These are phyloP conservation scores for Drosophila paulistorum DNA, from an alignment of 1,140 invertebrate species.

Conservation along the genomic window DNA sequence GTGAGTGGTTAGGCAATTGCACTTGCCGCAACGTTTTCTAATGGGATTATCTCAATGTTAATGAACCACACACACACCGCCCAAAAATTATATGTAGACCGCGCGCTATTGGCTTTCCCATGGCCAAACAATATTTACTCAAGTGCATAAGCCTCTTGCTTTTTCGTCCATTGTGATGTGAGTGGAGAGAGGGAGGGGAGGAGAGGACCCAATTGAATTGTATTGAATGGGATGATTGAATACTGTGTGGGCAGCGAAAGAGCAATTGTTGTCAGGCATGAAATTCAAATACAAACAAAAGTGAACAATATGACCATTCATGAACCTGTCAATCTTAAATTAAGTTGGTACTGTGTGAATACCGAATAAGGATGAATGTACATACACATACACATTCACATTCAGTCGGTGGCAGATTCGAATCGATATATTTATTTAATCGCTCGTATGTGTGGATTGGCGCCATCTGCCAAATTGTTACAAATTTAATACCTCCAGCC, in stretches of 20 bases:
- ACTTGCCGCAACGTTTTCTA: constrained; percentile 60
- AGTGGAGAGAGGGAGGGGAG: no score
- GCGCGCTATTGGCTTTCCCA: constrained; percentile 71
- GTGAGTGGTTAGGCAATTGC: constrained; percentile 29
- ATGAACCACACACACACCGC: constrained; percentile 59
- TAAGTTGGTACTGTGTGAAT: constrained; percentile 73
- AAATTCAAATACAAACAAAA: constrained; percentile 78
- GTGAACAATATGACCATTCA: constrained; percentile 73
- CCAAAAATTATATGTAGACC: constrained; percentile 18
- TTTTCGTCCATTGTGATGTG: constrained; percentile 32
- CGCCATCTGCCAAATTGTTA: constrained; percentile 73
- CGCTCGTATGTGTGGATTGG: constrained; percentile 61
- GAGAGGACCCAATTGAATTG: constrained; percentile 1
- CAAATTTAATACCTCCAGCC: constrained; percentile 45
- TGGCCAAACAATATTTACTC: constrained; percentile 68
- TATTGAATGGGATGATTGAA: constrained; percentile 25
- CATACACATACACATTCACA: constrained; percentile 3
- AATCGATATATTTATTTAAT: constrained; percentile 73
- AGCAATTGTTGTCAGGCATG: constrained; percentile 75
- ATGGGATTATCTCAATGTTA: constrained; percentile 67
- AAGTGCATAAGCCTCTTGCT: constrained; percentile 65
- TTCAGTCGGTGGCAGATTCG: not conserved
- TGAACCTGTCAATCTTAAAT: constrained; percentile 79
- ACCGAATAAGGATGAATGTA: constrained; percentile 54
- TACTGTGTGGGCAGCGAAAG: constrained; percentile 62